These are phyloP conservation scores for Habroteleia sp. DNA, from an alignment of 2,888 invertebrate genomes.

Conservation along the genomic window DNA sequence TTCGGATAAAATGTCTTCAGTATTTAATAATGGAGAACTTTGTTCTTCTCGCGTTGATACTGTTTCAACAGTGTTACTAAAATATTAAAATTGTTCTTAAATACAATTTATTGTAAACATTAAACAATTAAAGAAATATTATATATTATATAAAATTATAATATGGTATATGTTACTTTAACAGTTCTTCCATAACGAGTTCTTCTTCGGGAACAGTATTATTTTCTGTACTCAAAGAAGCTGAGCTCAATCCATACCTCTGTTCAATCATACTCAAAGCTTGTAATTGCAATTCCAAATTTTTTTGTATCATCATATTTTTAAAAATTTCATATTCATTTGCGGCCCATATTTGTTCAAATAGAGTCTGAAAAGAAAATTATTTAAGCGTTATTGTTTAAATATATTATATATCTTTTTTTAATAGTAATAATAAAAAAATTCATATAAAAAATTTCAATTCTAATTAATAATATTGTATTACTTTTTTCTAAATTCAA, in stretches of 20 bases:
- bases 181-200: constrained; percentile 84
- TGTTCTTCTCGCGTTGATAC: constrained; percentile 18
- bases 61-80: constrained; percentile 8
- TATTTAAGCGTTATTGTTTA: too few relatives aligned
- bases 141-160: too few relatives aligned
- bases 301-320: constrained; percentile 95
- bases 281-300: constrained; percentile 94
- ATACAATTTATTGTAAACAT: too few relatives aligned
- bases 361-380: constrained; percentile 82
- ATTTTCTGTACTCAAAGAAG: constrained; percentile 82
- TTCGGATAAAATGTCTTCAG: constrained; percentile 67
- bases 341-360: constrained; percentile 94
- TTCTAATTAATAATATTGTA: too few relatives aligned
- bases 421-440: too few relatives aligned
- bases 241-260: constrained; percentile 86
- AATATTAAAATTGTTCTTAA: background rate
- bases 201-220: constrained; percentile 82
- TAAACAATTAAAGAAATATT: constrained; percentile 4
- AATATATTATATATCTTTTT: too few relatives aligned
- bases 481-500: too few relatives aligned
- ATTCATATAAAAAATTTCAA: too few relatives aligned
- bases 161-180: too few relatives aligned
- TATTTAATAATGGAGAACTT: constrained; percentile 71
- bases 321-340: constrained; percentile 95
- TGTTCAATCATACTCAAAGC: constrained; percentile 92